These are phyloP conservation scores for Cebus imitator DNA, from an alignment of 2,113 vertebrate genomes.

Conservation along the genomic window DNA sequence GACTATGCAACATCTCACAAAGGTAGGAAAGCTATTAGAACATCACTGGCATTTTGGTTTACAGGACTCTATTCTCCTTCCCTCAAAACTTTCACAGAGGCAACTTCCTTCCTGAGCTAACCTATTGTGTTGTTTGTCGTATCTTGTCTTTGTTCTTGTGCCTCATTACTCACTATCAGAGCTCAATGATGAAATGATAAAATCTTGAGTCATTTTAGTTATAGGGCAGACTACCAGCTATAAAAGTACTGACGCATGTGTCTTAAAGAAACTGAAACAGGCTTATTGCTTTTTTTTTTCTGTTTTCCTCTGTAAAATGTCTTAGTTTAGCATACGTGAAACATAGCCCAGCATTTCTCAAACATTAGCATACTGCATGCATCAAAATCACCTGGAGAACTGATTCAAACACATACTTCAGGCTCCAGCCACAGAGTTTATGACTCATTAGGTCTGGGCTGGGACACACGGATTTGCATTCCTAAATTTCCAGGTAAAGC, in stretches of 20 bases:
- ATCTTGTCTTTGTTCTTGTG: neutral
- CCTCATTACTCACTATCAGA: neutral
- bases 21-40: neutral
- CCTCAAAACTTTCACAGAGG: neutral
- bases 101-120: conserved; percentile 1
- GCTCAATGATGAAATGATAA: neutral
- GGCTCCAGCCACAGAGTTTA: neutral
- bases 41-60: neutral
- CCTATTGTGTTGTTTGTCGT: neutral
- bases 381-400: neutral
- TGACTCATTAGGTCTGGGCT: neutral
- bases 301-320: neutral
- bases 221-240: neutral
- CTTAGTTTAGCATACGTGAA: neutral
- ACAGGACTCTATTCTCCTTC: neutral
- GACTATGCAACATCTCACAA: neutral
- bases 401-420: neutral
- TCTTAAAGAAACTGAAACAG: conserved; percentile 23
- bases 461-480: neutral
- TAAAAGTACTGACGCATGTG: neutral
- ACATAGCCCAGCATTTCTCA: neutral
- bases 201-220: neutral
- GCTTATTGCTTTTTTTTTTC: neutral
- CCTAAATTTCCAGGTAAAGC: neutral
- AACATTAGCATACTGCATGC: neutral